These are phyloP conservation scores for Graphium colonna DNA, from an alignment of 2,888 invertebrate species.

Conservation along the genomic window DNA sequence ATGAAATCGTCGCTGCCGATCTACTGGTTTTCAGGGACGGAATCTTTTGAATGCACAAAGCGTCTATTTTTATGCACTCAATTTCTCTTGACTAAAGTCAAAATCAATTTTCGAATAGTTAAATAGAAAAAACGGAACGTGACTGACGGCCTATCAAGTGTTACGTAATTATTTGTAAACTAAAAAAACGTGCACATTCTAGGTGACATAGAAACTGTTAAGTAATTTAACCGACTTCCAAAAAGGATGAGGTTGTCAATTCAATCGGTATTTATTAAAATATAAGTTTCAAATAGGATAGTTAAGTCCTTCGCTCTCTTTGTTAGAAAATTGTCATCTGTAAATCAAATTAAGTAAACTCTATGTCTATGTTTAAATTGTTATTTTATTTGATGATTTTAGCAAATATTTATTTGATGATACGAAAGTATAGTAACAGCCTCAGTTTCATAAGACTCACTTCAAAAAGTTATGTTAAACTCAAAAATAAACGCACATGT, in stretches of 20 bases:
- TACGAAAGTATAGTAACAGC: no score
- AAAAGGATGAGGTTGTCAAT: no score
- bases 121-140: neutral
- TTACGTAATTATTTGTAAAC: neutral
- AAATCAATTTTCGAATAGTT: neutral
- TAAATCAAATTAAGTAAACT: neutral
- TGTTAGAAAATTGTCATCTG: neutral
- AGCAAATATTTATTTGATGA: neutral
- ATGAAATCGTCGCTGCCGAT: conserved; percentile 49
- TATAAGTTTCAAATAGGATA: neutral
- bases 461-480: neutral
- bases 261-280: no score
- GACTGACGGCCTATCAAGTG: neutral
- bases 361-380: neutral
- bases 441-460: neutral
- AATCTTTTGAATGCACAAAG: neutral
- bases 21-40: conserved; percentile 56
- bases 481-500: neutral
- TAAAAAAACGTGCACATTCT: neutral
- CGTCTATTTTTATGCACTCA: neutral
- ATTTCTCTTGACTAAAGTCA: neutral
- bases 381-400: neutral
- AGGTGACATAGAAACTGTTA: no score
- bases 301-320: neutral
- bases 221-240: no score